Base-by-base conservation (phyloP, 37 sponge, comb jelly and placozoan species). In the Eunapius fragilis region DNA sequence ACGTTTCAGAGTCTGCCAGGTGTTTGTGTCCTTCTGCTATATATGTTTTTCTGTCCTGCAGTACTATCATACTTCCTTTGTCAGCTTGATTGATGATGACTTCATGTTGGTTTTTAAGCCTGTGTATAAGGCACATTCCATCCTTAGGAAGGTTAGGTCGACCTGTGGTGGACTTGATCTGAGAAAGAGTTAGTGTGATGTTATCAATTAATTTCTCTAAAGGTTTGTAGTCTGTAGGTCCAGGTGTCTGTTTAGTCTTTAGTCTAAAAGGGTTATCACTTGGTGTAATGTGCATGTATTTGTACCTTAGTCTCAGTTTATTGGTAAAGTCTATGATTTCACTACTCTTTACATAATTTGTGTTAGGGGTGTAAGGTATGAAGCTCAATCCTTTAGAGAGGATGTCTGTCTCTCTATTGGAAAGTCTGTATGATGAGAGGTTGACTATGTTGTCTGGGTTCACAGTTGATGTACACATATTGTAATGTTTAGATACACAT, bases 61-160 rank as follows among this genome's bases (percentile, higher is more conserved):
- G 0, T 11, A 33, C 31, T 11, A 33, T 31, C 13, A 1, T 13
- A 11, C 34, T 35, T 37, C 79, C 79, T 78, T 78, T 78, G 79
- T 78, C 79, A 28, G 79, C 79, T 78, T 6, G 11, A 25, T 78
- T 78, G 45, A 78, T 78, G 48, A 78, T 78, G 79, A 78, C 12
- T 11, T 13, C 79, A 37, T 78, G 45, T 4, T 38, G 5, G 10
- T 33, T 12, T 33, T 33, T 28, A 9, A 78, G 79, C 22, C 17
- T 36, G 0, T 78, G 5, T 3, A 78, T 32, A 17, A 13, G 5
- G 28, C 28, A 1, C 41, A 3, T 48, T 14, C 32, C 79, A 28
- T 47, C 24, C 24, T 28, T 35, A 13, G 48, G 31, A 13, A 78
- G 79, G 49, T 78, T 78, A 13, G 11, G 22, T 19, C 41, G 14